These are phyloP conservation scores for Ibidorhyncha struthersii DNA, from an alignment of 2,113 vertebrate genomes.

Conservation along the genomic window DNA sequence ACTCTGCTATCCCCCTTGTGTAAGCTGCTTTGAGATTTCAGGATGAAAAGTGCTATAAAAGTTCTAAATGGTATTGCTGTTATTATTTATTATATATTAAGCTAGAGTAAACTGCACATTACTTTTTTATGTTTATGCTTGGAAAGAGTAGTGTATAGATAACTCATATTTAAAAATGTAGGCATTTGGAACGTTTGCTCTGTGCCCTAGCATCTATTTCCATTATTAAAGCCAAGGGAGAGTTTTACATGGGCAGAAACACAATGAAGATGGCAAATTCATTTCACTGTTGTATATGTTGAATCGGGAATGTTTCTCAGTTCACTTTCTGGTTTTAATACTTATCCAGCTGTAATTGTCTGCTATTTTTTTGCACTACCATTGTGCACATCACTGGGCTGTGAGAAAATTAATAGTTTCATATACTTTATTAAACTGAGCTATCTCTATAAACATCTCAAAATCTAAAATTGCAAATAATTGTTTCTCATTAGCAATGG, in stretches of 20 bases:
- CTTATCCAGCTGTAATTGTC: background rate
- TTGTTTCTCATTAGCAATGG: slow-evolving; percentile 50
- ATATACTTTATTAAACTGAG: background rate
- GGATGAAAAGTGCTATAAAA: slow-evolving; percentile 28
- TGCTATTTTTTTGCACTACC: background rate
- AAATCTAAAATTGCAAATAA: slow-evolving; percentile 44
- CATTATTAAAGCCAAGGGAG: background rate
- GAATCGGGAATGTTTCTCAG: background rate
- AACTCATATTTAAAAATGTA: slow-evolving; percentile 16
- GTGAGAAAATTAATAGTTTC: slow-evolving; percentile 1
- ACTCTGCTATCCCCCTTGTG: background rate
- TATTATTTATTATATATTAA: slow-evolving; percentile 52
- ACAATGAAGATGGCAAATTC: background rate
- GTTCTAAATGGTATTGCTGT: slow-evolving; percentile 14
- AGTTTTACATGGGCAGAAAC: background rate
- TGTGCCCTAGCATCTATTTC: background rate
- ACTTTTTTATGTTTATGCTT: slow-evolving; percentile 22
- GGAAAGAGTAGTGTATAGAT: background rate
- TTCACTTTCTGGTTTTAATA: background rate
- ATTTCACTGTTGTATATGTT: background rate
- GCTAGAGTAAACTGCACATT: slow-evolving; percentile 17
- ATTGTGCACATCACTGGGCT: background rate
- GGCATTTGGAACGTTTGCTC: background rate
- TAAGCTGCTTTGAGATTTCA: slow-evolving; percentile 35
- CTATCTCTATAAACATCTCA: slow-evolving; percentile 14